Conservation (phyloP, 2,113 vertebrate species). For the Himantopus leucocephalus region DNA sequence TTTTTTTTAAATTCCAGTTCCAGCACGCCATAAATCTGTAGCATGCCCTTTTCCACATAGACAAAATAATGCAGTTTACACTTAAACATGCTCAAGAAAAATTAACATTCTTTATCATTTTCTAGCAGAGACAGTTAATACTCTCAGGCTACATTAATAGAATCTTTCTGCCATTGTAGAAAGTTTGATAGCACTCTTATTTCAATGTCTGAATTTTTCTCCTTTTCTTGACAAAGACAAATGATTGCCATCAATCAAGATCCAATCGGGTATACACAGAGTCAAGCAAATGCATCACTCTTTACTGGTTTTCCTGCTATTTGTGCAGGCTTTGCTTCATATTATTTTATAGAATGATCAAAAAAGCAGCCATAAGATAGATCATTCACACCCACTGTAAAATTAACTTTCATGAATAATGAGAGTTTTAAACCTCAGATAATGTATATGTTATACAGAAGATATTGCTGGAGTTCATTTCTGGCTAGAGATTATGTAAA, state of each 20-base stretch:
- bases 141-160: conserved; percentile 83
- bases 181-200: conserved; percentile 89
- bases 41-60: conserved; percentile 35
- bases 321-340: conserved; percentile 82
- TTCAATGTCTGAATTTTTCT: conserved; percentile 86
- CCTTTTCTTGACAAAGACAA: conserved; percentile 88
- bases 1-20: conserved; percentile 56
- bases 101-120: conserved; percentile 83
- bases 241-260: conserved; percentile 91
- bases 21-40: conserved; percentile 70
- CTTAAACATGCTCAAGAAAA: conserved; percentile 75
- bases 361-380: conserved; percentile 81
- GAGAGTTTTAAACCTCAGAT: conserved; percentile 83
- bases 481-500: conserved; percentile 89
- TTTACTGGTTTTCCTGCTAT: conserved; percentile 83
- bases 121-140: conserved; percentile 80
- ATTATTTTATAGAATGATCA: conserved; percentile 87
- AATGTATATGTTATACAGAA: conserved; percentile 82
- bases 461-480: conserved; percentile 82
- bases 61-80: conserved; percentile 76
- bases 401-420: conserved; percentile 91
- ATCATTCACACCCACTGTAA: conserved; percentile 87
- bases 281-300: conserved; percentile 81
- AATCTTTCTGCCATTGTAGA: conserved; percentile 83
- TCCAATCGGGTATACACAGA: conserved; percentile 82